Conservation (phyloP, 1,140 invertebrate species). For the Trialeurodes vaporariorum region DNA sequence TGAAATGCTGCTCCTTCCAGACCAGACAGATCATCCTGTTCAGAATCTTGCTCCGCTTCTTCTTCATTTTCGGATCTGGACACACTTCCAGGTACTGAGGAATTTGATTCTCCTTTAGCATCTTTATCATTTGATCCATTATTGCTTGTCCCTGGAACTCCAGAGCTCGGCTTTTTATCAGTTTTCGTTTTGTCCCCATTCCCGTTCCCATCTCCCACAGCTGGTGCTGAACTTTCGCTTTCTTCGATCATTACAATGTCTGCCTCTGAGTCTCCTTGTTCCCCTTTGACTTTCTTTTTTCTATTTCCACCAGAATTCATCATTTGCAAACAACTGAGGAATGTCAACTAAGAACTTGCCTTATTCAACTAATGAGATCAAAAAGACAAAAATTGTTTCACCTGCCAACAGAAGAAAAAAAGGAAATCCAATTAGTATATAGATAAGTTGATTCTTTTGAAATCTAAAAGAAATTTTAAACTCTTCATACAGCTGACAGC, state of each 20-base stretch:
- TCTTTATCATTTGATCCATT: not conserved
- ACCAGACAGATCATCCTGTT: conserved; percentile 40
- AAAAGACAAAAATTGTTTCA: no score
- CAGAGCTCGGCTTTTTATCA: not conserved
- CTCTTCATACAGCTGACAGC: no score
- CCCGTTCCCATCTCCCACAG: not conserved
- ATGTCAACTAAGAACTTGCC: no score
- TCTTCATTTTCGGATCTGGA: conserved; percentile 24
- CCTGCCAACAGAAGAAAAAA: no score
- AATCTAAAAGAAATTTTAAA: no score
- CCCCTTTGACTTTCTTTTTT: not conserved
- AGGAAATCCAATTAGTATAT: no score
- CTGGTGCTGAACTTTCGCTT: not conserved
- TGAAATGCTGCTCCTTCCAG: conserved; percentile 88
- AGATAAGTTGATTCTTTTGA: no score
- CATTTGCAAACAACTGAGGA: no score
- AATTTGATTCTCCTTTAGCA: not conserved
- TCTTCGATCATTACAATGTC: not conserved
- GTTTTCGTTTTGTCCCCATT: not conserved
- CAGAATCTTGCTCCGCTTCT: conserved; percentile 34
- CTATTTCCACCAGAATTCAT: not conserved
- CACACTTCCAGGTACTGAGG: not conserved
- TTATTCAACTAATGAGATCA: no score
- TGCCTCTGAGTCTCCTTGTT: not conserved
- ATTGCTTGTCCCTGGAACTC: not conserved